Evolutionary conservation across 2,888 invertebrate genomes (phyloP).

Genomic region (Stenchaetothrips biformis): DNA sequence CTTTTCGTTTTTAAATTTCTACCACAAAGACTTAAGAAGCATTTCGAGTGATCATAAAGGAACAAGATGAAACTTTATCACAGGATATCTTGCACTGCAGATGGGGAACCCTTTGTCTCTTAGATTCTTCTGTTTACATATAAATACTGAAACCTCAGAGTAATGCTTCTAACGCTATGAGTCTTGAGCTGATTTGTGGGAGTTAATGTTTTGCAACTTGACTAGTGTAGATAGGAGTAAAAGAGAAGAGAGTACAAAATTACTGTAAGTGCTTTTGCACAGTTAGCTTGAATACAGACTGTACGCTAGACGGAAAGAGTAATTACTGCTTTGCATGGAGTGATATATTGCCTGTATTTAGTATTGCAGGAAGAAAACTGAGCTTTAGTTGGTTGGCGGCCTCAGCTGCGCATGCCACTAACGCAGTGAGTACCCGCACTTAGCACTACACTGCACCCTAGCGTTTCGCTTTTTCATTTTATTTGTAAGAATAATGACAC

Average conservation of each 20-base stretch:
- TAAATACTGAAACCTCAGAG: not conserved
- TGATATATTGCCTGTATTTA: constrained; percentile 24
- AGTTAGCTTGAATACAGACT: not conserved
- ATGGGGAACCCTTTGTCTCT: constrained; percentile 7
- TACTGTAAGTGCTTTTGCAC: constrained; percentile 22
- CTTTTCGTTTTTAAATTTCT: too few relatives aligned
- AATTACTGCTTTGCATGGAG: constrained; percentile 21
- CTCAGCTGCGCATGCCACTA: constrained; percentile 5
- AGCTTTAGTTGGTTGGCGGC: constrained; percentile 22
- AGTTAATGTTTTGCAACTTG: too few relatives aligned
- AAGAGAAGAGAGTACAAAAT: constrained; percentile 25
- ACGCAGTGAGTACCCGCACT: constrained; percentile 20
- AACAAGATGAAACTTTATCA: not conserved
- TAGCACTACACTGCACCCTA: constrained; percentile 6
- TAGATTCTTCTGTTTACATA: constrained; percentile 25
- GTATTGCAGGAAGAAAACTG: constrained; percentile 24
- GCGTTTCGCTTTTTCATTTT: not conserved
- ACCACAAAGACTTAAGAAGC: too few relatives aligned
- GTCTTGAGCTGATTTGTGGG: not conserved
- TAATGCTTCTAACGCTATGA: not conserved
- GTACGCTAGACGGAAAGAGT: not conserved
- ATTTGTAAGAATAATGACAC: too few relatives aligned
- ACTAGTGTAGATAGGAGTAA: constrained; percentile 29
- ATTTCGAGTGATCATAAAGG: not conserved
- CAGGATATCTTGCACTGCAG: not conserved